Percentiles rank a stretch among this genome's conserved stretches.
Evolutionary conservation across 2,797 vertebrate genomes (phyloP).

Genomic region (Onychomys leucogaster): DNA sequence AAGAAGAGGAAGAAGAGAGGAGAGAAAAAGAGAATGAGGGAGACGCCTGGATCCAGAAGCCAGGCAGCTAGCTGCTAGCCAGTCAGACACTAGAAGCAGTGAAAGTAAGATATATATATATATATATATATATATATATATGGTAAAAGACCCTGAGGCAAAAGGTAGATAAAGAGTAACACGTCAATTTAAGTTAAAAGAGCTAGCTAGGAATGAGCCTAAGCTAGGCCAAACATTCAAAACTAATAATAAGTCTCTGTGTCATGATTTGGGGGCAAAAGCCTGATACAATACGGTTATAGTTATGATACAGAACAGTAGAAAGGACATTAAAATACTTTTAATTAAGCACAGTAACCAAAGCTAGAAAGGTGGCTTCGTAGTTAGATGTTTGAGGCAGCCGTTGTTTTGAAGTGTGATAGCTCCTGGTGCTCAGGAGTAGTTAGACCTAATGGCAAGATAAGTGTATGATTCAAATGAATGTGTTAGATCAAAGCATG

Average conservation of each 20-base stretch:
- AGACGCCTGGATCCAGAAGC: background rate
- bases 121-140: too few species aligned
- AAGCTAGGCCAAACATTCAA: background rate
- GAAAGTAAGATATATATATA: background rate
- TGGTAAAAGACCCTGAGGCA: background rate
- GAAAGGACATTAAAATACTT: background rate
- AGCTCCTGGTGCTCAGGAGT: background rate
- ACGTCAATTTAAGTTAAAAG: background rate
- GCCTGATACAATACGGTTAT: background rate
- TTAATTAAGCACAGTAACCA: background rate
- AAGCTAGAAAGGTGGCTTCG: background rate
- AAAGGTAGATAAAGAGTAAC: background rate
- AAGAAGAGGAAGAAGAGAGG: too few species aligned
- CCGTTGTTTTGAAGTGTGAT: background rate
- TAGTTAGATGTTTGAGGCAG: background rate
- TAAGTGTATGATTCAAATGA: conserved; percentile 19
- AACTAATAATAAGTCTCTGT: background rate
- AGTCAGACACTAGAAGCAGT: background rate
- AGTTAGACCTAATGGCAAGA: background rate
- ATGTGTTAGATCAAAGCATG: background rate
- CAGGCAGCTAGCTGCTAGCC: background rate
- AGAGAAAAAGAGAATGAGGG: background rate
- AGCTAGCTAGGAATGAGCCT: background rate
- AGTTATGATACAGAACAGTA: background rate
- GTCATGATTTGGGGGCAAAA: background rate